Evolutionary conservation across 1,140 invertebrate species (phyloP), one percentile per base, ranked within the genome.

Genomic region (Tyrophagus putrescentiae): DNA sequence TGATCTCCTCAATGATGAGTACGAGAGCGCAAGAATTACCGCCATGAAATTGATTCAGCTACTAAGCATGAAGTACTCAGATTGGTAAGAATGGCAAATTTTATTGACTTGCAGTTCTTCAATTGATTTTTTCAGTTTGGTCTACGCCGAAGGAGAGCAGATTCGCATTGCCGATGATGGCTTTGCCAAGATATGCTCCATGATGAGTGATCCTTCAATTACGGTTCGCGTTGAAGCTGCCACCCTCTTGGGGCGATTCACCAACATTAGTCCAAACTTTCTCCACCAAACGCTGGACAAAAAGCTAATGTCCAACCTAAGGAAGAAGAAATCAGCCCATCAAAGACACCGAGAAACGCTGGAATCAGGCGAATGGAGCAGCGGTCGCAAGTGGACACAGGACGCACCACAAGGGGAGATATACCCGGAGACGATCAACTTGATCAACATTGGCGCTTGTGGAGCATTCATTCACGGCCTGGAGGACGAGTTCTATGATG

Each of bases 381-480:
- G 84, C 64, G 91, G 91, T 11, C 84, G 88, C 70, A 84, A 85
- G 67, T 90, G 88, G 85, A 85, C 84, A 21, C 87, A 92, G 73
- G 86, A 88, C 76, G 81, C 80, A 36, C 87, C 87, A 0, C 81
- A 82, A 62, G 86, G 89, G 70, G 70, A 79, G 39, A 67, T 87
- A 11, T 80, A 85, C 69, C 82, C 85, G 33, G 82, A 86, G 33
- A 79, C 79, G 62, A 80, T 93, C 31, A 86, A 80, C 63, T 73
- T 95, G 32, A 87, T 95, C 70, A 84, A 84, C 33, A 90, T 85
- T 67, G 94, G 93, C 18, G 86, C 94, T 9, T 97, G 93, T 75
- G 95, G 95, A 16, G 95, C 94, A 44, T 93, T 98, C 75, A 90
- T 99, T 65, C 92, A 98, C 73, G 95, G 93, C 0, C 76, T 98